Evolutionary conservation across 2,113 vertebrate species (phyloP).

Genomic region (Amblyopsis rosae): DNA sequence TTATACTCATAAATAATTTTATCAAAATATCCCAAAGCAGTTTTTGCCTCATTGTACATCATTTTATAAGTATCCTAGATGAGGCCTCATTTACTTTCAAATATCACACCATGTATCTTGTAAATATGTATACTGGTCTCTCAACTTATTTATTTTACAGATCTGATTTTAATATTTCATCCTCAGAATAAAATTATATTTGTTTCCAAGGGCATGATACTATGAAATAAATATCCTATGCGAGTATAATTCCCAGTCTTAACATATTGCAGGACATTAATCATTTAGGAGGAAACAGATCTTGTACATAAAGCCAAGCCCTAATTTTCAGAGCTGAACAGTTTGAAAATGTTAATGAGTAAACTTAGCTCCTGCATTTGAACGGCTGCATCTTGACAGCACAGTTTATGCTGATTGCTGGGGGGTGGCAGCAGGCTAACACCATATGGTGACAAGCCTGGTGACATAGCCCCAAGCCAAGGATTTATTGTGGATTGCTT

Average conservation of each 20-base stretch:
- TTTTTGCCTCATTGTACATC: slow-evolving; percentile 80
- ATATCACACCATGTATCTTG: slow-evolving; percentile 79
- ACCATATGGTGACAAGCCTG: slow-evolving; percentile 73
- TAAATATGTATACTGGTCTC: slow-evolving; percentile 80
- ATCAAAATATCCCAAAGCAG: slow-evolving; percentile 78
- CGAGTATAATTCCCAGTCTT: slow-evolving; percentile 69
- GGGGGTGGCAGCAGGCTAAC: slow-evolving; percentile 49
- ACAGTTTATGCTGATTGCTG: slow-evolving; percentile 65
- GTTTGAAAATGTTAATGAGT: slow-evolving; percentile 65
- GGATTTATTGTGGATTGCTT: slow-evolving; percentile 68
- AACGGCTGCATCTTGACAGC: slow-evolving; percentile 57
- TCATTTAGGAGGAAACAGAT: slow-evolving; percentile 72
- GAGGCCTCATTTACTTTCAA: slow-evolving; percentile 79
- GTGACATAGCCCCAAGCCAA: slow-evolving; percentile 55
- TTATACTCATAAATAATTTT: slow-evolving; percentile 80
- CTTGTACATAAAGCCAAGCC: slow-evolving; percentile 70
- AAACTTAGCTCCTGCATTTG: slow-evolving; percentile 44
- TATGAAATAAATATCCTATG: slow-evolving; percentile 75
- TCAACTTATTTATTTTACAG: slow-evolving; percentile 82
- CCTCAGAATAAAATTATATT: slow-evolving; percentile 75
- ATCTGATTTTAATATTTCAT: slow-evolving; percentile 81
- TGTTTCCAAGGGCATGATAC: slow-evolving; percentile 75
- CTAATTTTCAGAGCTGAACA: slow-evolving; percentile 60
- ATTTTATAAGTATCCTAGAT: slow-evolving; percentile 73
- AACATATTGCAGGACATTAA: slow-evolving; percentile 72